Evolutionary conservation across 1,140 invertebrate species (phyloP).

Genomic region (Drosophila pruinosa): DNA sequence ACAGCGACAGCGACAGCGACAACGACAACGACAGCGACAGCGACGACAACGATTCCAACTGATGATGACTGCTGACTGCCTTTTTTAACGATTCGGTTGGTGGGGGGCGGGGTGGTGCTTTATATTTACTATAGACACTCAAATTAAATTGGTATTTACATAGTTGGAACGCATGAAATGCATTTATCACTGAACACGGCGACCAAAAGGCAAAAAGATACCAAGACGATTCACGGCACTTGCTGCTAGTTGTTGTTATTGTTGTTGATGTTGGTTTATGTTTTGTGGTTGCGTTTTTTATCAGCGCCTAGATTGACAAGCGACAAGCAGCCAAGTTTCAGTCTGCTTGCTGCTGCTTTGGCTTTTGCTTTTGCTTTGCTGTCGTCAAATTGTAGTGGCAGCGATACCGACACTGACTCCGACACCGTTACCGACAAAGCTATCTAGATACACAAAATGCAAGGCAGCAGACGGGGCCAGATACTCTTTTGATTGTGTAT

Average conservation of each 20-base stretch:
- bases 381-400: conserved; percentile 39
- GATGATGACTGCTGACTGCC: conserved; percentile 48
- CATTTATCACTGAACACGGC: conserved; percentile 69
- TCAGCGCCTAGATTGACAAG: conserved; percentile 74
- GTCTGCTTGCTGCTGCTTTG: conserved; percentile 16
- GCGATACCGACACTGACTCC: conserved; percentile 37
- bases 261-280: conserved; percentile 54
- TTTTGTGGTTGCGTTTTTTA: conserved; percentile 66
- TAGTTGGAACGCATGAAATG: conserved; percentile 80
- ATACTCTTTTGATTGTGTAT: conserved; percentile 4
- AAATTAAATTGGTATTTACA: conserved; percentile 82
- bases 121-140: conserved; percentile 76
- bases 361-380: too few species aligned
- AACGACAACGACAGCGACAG: conserved; percentile 4
- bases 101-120: conserved; percentile 3
- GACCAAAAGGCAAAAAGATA: conserved; percentile 41
- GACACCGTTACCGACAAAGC: conserved; percentile 47
- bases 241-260: conserved; percentile 45
- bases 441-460: conserved; percentile 56
- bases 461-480: conserved; percentile 30
- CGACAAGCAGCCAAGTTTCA: conserved; percentile 58
- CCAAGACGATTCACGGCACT: conserved; percentile 47
- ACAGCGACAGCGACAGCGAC: conserved; percentile 10
- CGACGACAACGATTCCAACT: neutral
- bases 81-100: conserved; percentile 36